These are phyloP conservation scores for Clivina fossor DNA, from an alignment of 2,888 invertebrate species.

Conservation along the genomic window DNA sequence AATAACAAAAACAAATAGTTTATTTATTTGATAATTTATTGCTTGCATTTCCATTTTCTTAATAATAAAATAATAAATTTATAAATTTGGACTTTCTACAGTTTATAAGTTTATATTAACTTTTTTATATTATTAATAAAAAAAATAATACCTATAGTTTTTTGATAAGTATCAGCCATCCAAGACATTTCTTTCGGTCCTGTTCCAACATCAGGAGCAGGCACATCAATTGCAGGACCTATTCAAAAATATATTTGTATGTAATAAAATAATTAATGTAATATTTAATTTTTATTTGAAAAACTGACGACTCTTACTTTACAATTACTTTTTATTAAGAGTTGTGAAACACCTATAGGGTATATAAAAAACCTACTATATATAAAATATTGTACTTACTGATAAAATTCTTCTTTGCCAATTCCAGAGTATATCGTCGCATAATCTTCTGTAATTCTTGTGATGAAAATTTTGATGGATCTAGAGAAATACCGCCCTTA, in stretches of 20 bases:
- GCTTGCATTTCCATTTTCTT: no score
- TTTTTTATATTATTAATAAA: no score
- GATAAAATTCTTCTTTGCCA: slow-evolving; percentile 71
- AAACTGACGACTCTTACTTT: slow-evolving; percentile 43
- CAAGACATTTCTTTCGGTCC: slow-evolving; percentile 81
- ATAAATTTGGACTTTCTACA: no score
- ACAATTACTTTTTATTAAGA: no score
- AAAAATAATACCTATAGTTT: slow-evolving; percentile 61
- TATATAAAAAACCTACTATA: no score
- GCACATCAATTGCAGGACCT: slow-evolving; percentile 80
- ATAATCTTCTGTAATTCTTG: slow-evolving; percentile 78
- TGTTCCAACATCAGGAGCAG: slow-evolving; percentile 79
- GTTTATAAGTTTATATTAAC: no score
- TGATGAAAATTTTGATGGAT: slow-evolving; percentile 70
- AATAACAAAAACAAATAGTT: no score
- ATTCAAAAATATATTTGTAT: slow-evolving; percentile 35
- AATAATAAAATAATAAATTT: no score
- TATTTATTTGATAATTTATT: no score
- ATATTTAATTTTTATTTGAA: no score
- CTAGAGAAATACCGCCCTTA: slow-evolving; percentile 72
- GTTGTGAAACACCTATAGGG: no score
- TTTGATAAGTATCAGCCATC: slow-evolving; percentile 80
- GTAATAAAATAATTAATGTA: not conserved
- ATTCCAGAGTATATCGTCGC: slow-evolving; percentile 49
- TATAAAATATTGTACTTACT: slow-evolving; percentile 54